A percentile compares a stretch with the other conserved stretches of the same genome.
Conservation (phyloP, 2,888 invertebrate species). For the Zaprionus lineosus region DNA sequence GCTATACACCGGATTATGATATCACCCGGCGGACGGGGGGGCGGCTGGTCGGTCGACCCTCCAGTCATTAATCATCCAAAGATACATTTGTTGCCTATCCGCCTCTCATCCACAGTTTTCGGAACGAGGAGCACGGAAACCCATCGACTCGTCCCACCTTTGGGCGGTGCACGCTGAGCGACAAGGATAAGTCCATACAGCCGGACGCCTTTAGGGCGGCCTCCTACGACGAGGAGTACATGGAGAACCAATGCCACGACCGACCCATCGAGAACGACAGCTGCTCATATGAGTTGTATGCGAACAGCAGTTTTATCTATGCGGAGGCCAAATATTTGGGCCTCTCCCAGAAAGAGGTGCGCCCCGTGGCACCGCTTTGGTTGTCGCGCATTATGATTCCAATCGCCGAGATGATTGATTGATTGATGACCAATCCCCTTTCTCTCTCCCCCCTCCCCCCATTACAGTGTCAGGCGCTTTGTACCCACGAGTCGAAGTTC, state of each 20-base stretch:
- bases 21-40: too few relatives aligned
- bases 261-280: constrained; percentile 84
- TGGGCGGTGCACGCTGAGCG: constrained; percentile 88
- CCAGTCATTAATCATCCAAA: constrained; percentile 58
- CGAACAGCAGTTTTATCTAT: constrained; percentile 87
- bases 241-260: constrained; percentile 91
- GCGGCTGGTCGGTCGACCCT: constrained; percentile 17
- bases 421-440: constrained; percentile 63
- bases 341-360: constrained; percentile 82
- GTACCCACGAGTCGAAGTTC: constrained; percentile 87
- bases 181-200: constrained; percentile 88
- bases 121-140: constrained; percentile 31
- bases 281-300: constrained; percentile 90
- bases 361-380: constrained; percentile 41
- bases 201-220: constrained; percentile 91
- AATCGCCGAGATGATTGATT: constrained; percentile 59
- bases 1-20: constrained; percentile 57
- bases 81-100: constrained; percentile 16
- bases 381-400: constrained; percentile 59
- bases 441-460: constrained; percentile 1
- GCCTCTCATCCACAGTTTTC: constrained; percentile 47
- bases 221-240: constrained; percentile 90
- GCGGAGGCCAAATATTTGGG: constrained; percentile 82
- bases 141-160: constrained; percentile 71
- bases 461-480: constrained; percentile 85